A percentile compares a stretch with the other conserved stretches of the same genome.
These are phyloP conservation scores for Trissonchulus latispiculum DNA, from an alignment of 2,888 invertebrate genomes.

Conservation along the genomic window DNA sequence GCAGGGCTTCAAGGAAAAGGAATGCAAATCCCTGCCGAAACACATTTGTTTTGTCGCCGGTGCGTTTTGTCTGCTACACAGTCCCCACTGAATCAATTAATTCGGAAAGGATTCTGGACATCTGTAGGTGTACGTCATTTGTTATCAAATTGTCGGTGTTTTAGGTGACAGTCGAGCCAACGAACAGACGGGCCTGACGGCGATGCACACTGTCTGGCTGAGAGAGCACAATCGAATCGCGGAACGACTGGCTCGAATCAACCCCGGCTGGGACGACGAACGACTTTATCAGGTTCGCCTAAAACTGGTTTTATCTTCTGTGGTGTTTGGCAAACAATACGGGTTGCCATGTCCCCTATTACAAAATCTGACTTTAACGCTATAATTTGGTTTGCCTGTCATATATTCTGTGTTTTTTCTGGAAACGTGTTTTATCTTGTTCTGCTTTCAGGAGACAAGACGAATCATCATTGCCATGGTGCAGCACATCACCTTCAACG, in stretches of 20 bases:
- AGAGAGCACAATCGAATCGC: slow-evolving; percentile 42
- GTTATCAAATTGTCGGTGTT: too few species aligned
- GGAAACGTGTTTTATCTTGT: slow-evolving; percentile 1
- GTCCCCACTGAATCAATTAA: too few species aligned
- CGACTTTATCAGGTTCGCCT: slow-evolving; percentile 14
- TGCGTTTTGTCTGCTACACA: background rate
- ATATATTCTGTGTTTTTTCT: slow-evolving; percentile 4
- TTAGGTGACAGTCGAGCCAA: slow-evolving; percentile 32
- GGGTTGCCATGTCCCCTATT: too few species aligned
- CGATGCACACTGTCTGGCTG: slow-evolving; percentile 38
- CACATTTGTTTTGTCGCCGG: slow-evolving; percentile 33
- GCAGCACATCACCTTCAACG: slow-evolving; percentile 49
- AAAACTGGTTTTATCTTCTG: too few species aligned
- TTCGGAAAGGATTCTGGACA: too few species aligned
- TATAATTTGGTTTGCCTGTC: too few species aligned
- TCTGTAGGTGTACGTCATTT: too few species aligned
- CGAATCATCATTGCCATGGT: slow-evolving; percentile 50
- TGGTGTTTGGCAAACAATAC: too few species aligned
- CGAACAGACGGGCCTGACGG: slow-evolving; percentile 37
- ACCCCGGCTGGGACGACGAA: slow-evolving; percentile 46
- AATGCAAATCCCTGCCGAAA: slow-evolving; percentile 45
- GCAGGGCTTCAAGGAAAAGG: slow-evolving; percentile 61
- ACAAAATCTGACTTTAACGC: too few species aligned
- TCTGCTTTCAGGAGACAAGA: slow-evolving; percentile 41
- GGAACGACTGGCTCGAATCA: slow-evolving; percentile 31